Evolutionary conservation across 30 jellyfish, hydroid and myxozoan species (phyloP).

Genomic region (Aurelia aurita complex sp. Pacific): DNA sequence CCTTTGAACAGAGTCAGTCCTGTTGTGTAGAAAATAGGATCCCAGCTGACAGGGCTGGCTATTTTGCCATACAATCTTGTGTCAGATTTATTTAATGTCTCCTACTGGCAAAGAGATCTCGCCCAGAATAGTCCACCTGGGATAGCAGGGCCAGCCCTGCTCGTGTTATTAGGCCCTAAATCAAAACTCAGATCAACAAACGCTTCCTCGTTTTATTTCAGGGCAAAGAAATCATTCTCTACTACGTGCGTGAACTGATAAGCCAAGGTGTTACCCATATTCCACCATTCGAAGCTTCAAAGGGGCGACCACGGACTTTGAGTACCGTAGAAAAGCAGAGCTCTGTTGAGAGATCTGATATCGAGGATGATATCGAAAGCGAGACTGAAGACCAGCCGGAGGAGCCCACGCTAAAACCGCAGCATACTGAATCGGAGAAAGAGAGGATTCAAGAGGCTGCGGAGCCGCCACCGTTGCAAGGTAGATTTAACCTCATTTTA

Average conservation of each 20-base stretch:
- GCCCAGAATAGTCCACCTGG: too few species aligned
- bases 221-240: conserved; percentile 91
- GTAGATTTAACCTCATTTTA: conserved; percentile 33
- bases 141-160: too few species aligned
- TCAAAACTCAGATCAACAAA: too few species aligned
- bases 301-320: conserved; percentile 88
- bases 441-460: conserved; percentile 68
- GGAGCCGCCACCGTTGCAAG: conserved; percentile 99
- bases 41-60: too few species aligned
- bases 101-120: too few species aligned
- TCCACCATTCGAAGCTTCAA: conserved; percentile 77
- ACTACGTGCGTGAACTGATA: conserved; percentile 67
- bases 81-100: too few species aligned
- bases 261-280: conserved; percentile 76
- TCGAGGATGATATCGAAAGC: conserved; percentile 48
- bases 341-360: conserved; percentile 68
- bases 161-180: too few species aligned
- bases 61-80: too few species aligned
- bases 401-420: conserved; percentile 39
- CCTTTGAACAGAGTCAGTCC: too few species aligned
- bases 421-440: conserved; percentile 38
- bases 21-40: too few species aligned
- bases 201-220: conserved; percentile 13
- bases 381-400: conserved; percentile 51
- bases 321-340: conserved; percentile 77